These are phyloP conservation scores for Cherax quadricarinatus DNA, from an alignment of 1,140 invertebrate genomes.

Conservation along the genomic window DNA sequence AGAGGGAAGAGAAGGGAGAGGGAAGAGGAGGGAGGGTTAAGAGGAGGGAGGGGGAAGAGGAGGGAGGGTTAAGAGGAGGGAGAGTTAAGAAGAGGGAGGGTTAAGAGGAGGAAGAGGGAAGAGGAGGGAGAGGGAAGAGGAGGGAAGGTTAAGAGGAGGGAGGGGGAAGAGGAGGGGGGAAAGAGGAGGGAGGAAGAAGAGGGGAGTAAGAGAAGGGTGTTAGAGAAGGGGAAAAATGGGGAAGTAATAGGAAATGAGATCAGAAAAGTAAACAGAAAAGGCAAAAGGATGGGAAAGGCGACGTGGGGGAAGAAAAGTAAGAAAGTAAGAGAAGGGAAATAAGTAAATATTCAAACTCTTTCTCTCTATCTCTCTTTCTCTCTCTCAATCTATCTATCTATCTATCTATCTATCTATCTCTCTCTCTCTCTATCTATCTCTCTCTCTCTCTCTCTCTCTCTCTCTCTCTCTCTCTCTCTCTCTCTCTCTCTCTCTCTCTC, in stretches of 20 bases:
- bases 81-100: not conserved
- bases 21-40: not conserved
- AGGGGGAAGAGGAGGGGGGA: too few species aligned
- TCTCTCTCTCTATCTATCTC: too few species aligned
- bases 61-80: not conserved
- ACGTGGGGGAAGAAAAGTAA: not conserved
- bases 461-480: too few species aligned
- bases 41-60: not conserved
- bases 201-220: not conserved
- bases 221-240: too few species aligned
- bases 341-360: not conserved
- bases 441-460: too few species aligned
- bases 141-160: not conserved
- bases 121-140: not conserved
- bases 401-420: too few species aligned
- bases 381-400: too few species aligned
- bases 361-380: too few species aligned
- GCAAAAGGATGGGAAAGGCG: not conserved
- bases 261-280: not conserved
- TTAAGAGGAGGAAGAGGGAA: not conserved
- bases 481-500: too few species aligned
- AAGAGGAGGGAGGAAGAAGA: too few species aligned
- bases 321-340: conserved; percentile 8
- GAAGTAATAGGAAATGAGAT: not conserved
- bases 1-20: not conserved